Conservation (phyloP, 2,888 invertebrate species). For the Chironomus riparius region DNA sequence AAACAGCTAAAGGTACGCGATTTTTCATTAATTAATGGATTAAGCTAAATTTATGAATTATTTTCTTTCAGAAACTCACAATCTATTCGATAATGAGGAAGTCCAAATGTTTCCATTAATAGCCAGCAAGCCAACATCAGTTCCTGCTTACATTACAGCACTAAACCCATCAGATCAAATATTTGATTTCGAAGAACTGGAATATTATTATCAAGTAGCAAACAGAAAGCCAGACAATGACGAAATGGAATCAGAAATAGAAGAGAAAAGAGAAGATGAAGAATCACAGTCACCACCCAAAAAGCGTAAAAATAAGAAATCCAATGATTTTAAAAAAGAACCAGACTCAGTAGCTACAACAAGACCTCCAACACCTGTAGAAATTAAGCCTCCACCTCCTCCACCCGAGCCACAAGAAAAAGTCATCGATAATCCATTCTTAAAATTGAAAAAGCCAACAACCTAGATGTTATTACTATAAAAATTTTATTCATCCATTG, state of each 20-base stretch:
- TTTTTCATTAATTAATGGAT: constrained; percentile 28
- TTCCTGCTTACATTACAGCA: constrained; percentile 76
- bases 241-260: neutral
- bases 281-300: neutral
- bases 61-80: constrained; percentile 59
- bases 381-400: neutral
- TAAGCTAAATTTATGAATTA: neutral
- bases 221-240: neutral
- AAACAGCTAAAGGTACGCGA: constrained; percentile 54
- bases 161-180: constrained; percentile 89
- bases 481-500: neutral
- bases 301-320: constrained; percentile 4
- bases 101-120: constrained; percentile 83
- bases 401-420: neutral
- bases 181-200: constrained; percentile 79
- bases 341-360: neutral
- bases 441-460: neutral
- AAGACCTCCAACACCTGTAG: neutral
- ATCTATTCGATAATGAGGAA: constrained; percentile 82
- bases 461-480: neutral
- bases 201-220: constrained; percentile 53
- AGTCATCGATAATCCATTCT: constrained; percentile 14
- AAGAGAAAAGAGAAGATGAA: neutral
- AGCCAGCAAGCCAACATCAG: constrained; percentile 67
- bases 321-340: neutral